Evolutionary conservation across 2,888 invertebrate genomes (phyloP), one percentile per base, ranked within the genome.

Genomic region (Drosophila prolongata): DNA sequence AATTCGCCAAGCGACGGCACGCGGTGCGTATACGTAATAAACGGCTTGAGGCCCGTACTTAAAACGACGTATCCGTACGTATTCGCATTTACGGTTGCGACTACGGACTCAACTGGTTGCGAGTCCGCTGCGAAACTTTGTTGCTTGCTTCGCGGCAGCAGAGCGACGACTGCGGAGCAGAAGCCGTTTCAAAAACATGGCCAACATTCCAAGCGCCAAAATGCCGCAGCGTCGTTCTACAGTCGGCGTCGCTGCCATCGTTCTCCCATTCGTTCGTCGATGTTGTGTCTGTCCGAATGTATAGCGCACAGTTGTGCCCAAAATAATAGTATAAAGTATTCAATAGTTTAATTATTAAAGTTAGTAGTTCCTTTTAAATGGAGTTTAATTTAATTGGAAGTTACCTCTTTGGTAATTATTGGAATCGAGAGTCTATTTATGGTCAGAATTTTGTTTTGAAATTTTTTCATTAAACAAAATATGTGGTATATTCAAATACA

Each of bases 11-110:
- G 47, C 66, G 47, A 47, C 46, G 50, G 71, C 68, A 61, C 67
- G 59, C 79, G 65, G 61, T 80, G 76, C 83, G 82, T 82, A 83
- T 83, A 83, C 88, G 88, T 88, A 83, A 88, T 83, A 82, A 50
- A 69, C 72, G 50, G 71, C 68, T 37, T 49, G 71, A 71, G 64
- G 34, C 65, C 55, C 55, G 42, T 50, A 59, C 52, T 24, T 46
- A 34, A 42, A 19, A 24, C 52, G 30, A 50, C 57, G 67, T 75
- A 75, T 65, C 38, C 46, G 66, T 38, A 34, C 34, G 54, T 50
- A 40, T n/a, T 62, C 72, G 72, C 52, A 55, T 52, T 55, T 70
- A 53, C 62, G 47, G 42, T 46, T 44, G 34, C 40, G 55, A 38
- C 46, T 54, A 37, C 19, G 40, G 9, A 40, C 42, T 52, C 46